These are phyloP conservation scores for Megalops cyprinoides DNA, from an alignment of 2,797 vertebrate genomes.

Conservation along the genomic window DNA sequence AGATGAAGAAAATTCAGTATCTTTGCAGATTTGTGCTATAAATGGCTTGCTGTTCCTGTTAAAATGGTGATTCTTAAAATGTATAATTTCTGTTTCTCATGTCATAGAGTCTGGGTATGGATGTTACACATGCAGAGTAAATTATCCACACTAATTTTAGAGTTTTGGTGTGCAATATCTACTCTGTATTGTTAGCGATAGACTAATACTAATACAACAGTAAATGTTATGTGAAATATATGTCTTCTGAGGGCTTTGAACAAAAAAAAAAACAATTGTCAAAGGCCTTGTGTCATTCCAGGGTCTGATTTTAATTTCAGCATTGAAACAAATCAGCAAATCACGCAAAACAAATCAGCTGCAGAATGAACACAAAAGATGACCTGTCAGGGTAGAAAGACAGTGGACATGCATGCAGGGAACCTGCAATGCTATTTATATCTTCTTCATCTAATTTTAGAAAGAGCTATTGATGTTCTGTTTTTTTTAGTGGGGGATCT, in stretches of 20 bases:
- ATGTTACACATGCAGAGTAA: too few relatives aligned
- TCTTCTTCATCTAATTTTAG: conserved; percentile 85
- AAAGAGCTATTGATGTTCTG: conserved; percentile 81
- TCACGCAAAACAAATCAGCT: conserved; percentile 42
- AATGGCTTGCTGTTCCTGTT: too few relatives aligned
- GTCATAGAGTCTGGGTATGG: too few relatives aligned
- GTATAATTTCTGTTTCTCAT: too few relatives aligned
- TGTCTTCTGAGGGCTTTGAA: too few relatives aligned
- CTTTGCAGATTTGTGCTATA: too few relatives aligned
- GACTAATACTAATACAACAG: neutral
- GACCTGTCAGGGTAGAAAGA: conserved; percentile 64
- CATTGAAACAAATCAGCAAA: too few relatives aligned
- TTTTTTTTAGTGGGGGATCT: conserved; percentile 66
- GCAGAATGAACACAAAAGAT: conserved; percentile 63
- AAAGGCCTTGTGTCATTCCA: neutral
- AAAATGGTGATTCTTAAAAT: too few relatives aligned
- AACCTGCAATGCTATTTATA: conserved; percentile 88
- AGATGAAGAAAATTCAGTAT: too few relatives aligned
- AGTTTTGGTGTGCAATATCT: neutral
- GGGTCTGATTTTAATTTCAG: neutral
- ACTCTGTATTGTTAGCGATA: neutral
- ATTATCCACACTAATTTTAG: too few relatives aligned
- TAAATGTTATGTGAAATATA: neutral
- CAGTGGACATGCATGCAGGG: conserved; percentile 76
- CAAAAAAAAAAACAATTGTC: too few relatives aligned